phyloP scores from a whole-genome alignment of 2,113 vertebrate species.

The Cavia porcellus region DNA sequence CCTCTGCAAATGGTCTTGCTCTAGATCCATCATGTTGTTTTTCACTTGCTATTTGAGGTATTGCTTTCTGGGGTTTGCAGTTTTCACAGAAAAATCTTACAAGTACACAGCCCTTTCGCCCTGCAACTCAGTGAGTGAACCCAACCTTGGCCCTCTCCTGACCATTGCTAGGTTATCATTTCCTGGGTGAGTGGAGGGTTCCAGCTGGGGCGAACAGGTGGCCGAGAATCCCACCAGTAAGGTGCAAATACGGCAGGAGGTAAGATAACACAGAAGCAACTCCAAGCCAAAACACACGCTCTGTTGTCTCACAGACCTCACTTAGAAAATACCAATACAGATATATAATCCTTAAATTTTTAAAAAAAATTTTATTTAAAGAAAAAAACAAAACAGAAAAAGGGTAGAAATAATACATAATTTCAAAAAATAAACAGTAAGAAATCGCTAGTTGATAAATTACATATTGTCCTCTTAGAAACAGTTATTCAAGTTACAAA shows the following conservation, averaged over 20 bases:
- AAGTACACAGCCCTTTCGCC: neutral
- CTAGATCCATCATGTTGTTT: neutral
- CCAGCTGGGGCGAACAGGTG: neutral
- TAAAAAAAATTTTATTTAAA: neutral
- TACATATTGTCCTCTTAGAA: no score
- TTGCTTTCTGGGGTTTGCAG: neutral
- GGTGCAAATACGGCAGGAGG: neutral
- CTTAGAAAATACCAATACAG: conserved; percentile 12
- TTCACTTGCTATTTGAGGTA: neutral
- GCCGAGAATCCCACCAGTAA: neutral
- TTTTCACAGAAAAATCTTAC: neutral
- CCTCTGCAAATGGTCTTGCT: neutral
- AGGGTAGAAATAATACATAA: no score
- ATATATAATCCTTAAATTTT: neutral
- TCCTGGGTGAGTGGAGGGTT: neutral
- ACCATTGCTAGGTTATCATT: neutral
- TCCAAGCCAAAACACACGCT: neutral
- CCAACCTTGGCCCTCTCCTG: rapidly evolving
- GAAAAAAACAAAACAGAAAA: no score
- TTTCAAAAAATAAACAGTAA: no score
- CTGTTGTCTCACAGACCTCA: neutral
- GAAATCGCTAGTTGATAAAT: no score
- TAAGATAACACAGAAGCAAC: neutral
- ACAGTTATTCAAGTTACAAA: no score
- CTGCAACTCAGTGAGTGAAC: neutral